Evolutionary conservation across 2,113 vertebrate genomes (phyloP), one percentile per base, ranked within the genome.

Genomic region (Percopsis transmontana): DNA sequence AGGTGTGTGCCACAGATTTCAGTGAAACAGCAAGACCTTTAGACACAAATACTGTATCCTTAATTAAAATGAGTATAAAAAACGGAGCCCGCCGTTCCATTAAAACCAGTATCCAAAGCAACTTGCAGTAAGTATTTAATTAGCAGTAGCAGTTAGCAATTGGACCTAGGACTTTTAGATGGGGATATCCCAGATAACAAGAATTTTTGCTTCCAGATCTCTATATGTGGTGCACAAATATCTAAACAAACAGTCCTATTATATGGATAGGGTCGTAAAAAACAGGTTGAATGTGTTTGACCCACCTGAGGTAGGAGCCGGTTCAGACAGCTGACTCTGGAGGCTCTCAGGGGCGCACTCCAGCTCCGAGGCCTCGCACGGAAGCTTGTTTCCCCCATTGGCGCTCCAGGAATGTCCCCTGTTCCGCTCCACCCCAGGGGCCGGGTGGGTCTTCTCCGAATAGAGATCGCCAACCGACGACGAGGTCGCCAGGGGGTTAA

Each of bases 231-330:
- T n/a, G n/a, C n/a, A n/a, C n/a, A n/a, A n/a, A n/a, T n/a, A n/a
- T n/a, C n/a, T n/a, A n/a, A n/a, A n/a, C n/a, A n/a, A n/a, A n/a
- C 27, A 6, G 27, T 33, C 27, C 27, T 7, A 33, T 33, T 6
- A 6, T 33, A 33, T 33, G 5, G 5, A 6, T 7, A 4, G 5
- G 27, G 8, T 33, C 27, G 8, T 0, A 33, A 33, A 33, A 33
- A 33, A 33, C 4, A 6, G 27, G 27, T 33, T 33, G 27, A 33
- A 33, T 33, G 27, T 33, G 54, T 52, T 45, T 66, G 2, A 79
- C 81, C 24, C 52, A 92, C 91, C 91, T 88, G 90, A 91, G 79
- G 86, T 91, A 72, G 88, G 84, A 61, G 78, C 83, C 72, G 87
- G 81, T 58, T 92, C 91, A 14, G 81, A 64, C 80, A 87, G 74